Percentiles rank a stretch among this genome's conserved stretches.
Conservation (phyloP, 2,888 invertebrate genomes). For the Heliconius cydno region DNA sequence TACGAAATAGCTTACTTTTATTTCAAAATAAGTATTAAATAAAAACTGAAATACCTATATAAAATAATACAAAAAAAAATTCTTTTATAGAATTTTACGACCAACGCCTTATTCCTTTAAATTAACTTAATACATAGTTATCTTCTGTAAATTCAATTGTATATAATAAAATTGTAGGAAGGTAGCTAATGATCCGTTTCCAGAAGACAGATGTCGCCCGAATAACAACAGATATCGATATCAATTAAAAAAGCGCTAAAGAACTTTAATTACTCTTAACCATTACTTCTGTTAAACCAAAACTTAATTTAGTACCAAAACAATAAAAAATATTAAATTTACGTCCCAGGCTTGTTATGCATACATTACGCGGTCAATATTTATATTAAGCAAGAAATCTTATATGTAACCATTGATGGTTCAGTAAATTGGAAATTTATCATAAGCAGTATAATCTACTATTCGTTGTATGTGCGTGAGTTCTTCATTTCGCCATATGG, state of each 20-base stretch:
- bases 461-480: slow-evolving; percentile 64
- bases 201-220: slow-evolving; percentile 68
- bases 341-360: neutral
- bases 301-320: slow-evolving; percentile 10
- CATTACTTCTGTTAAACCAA: slow-evolving; percentile 49
- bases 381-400: neutral
- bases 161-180: slow-evolving; percentile 45
- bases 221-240: slow-evolving; percentile 55
- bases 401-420: slow-evolving; percentile 11
- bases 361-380: neutral
- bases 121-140: neutral
- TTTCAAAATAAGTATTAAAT: no score
- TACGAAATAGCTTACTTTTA: no score
- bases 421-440: neutral
- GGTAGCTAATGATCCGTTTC: slow-evolving; percentile 38
- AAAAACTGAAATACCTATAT: no score
- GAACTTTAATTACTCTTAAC: slow-evolving; percentile 69
- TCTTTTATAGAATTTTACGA: neutral
- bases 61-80: no score
- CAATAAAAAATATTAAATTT: neutral
- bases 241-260: slow-evolving; percentile 65
- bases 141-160: neutral
- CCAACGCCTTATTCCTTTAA: neutral
- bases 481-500: slow-evolving; percentile 68
- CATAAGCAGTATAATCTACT: neutral